These are phyloP conservation scores for Pimephales promelas DNA, from an alignment of 2,113 vertebrate species.

Conservation along the genomic window DNA sequence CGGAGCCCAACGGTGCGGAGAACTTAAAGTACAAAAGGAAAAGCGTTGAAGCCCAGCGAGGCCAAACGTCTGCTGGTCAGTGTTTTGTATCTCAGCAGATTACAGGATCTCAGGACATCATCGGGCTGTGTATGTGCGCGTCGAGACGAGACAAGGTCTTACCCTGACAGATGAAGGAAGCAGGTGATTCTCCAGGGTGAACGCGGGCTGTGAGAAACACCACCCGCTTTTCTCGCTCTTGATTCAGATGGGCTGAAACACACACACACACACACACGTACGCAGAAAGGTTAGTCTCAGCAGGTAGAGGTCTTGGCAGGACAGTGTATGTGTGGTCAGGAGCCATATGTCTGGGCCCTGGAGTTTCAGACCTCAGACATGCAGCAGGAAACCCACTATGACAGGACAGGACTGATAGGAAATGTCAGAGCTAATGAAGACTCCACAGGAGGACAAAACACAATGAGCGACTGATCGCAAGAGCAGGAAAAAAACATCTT, in stretches of 20 bases:
- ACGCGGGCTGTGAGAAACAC: conserved; percentile 94
- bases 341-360: conserved; percentile 31
- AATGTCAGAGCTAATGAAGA: conserved; percentile 40
- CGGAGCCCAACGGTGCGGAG: background rate
- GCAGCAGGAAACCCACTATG: conserved; percentile 29
- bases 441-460: conserved; percentile 31
- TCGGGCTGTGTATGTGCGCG: background rate
- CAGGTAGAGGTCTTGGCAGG: conserved; percentile 25
- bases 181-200: conserved; percentile 95
- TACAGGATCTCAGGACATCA: background rate
- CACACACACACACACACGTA: conserved; percentile 55
- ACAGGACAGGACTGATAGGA: conserved; percentile 34
- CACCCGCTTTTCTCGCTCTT: conserved; percentile 87
- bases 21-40: conserved; percentile 23
- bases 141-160: conserved; percentile 62
- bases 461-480: background rate
- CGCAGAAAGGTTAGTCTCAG: conserved; percentile 45
- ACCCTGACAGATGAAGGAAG: conserved; percentile 98
- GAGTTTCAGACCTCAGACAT: conserved; percentile 31
- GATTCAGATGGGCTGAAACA: conserved; percentile 78
- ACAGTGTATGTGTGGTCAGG: conserved; percentile 22
- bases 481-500: conserved; percentile 18
- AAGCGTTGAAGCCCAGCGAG: background rate
- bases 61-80: background rate
- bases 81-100: conserved; percentile 11